Percentiles rank a stretch among this genome's conserved stretches.
phyloP scores from a whole-genome alignment of 2,113 vertebrate genomes.

The Cettia cetti region DNA sequence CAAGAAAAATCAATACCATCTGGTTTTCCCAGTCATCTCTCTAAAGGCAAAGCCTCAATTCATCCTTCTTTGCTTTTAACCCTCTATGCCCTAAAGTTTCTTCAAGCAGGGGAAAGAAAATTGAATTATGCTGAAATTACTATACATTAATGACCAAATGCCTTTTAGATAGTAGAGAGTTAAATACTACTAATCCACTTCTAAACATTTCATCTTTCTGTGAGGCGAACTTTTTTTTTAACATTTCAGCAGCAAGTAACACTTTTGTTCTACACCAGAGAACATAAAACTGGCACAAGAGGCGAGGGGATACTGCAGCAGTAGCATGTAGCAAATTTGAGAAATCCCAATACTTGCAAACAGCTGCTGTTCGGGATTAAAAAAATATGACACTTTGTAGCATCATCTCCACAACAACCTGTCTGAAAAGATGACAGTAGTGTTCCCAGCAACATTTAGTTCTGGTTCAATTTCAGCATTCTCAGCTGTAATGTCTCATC shows the following conservation, averaged over 20 bases:
- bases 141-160: not conserved
- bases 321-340: not conserved
- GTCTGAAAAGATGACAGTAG: not conserved
- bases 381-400: not conserved
- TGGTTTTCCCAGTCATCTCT: not conserved
- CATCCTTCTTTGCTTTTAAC: not conserved
- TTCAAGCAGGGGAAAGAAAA: not conserved
- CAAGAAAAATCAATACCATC: not conserved
- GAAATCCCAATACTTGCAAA: constrained; percentile 10
- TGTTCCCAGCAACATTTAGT: not conserved
- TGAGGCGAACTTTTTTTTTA: not conserved
- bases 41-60: not conserved
- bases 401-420: not conserved
- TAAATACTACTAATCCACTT: not conserved
- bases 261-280: not conserved
- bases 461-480: not conserved
- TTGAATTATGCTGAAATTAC: not conserved
- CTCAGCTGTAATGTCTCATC: not conserved
- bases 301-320: constrained; percentile 30
- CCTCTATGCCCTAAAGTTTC: not conserved
- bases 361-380: not conserved
- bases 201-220: not conserved
- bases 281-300: constrained; percentile 43
- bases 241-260: not conserved
- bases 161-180: not conserved